Base-by-base conservation (phyloP, 1,140 invertebrate genomes). In the Drosophila santomea region DNA sequence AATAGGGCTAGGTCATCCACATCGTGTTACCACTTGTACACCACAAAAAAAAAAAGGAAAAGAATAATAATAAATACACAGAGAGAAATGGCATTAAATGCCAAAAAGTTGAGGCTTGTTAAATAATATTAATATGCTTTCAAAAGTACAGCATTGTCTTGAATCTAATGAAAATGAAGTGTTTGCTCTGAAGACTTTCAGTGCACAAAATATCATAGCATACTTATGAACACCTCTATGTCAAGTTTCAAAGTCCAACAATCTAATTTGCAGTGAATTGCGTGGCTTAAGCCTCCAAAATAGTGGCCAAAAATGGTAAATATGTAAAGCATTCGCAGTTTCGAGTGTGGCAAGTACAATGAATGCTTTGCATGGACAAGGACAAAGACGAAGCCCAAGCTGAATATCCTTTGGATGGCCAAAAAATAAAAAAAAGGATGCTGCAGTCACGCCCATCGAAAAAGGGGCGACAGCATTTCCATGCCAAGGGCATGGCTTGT, bases 1-100 rank as follows among this genome's bases (percentile, higher is more conserved):
- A 86, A 83, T 86, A 86, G 83, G 83, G 83, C 83, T 86, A 86
- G 83, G 83, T 88, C 83, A 85, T 86, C 84, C 77, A 78, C 60
- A 69, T 39, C 36, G 69, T 61, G 45, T 2, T 28, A 54, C 32
- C 41, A 35, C 38, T 25, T 44, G 28, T 25, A 10, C 14, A 7
- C 14, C 5, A 15, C 25, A 20, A 3, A 28, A 20, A 3, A 3
- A 3, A n/a, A 20, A 20, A 11, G 6, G 1, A 57, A 6, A 56
- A 39, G 1, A 32, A 8, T 32, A 32, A 32, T 8, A 32, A 58
- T 5, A 62, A 12, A 12, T 43, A 35, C 38, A 58, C 60, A 41
- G 28, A 43, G 3, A 58, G 14, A 72, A 47, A 54, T 17, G 14
- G 7, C 15, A 44, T 17, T 28, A 28, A 28, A 7, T 28, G 25